phyloP scores from a whole-genome alignment of 2,113 vertebrate species.

The Leptobrachium ailaonicum region DNA sequence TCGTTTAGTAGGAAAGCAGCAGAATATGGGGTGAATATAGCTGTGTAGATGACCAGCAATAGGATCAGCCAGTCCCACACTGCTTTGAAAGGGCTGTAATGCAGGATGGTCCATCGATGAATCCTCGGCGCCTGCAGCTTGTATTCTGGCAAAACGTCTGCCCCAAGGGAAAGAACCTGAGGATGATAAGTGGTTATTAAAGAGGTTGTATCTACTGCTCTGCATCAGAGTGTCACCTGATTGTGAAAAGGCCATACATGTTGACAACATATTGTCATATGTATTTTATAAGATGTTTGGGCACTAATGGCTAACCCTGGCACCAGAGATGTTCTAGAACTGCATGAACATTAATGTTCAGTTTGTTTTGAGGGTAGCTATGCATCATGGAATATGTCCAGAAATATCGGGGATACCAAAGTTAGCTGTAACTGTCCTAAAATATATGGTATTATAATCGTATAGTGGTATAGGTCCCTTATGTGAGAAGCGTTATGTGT shows the following conservation, averaged over 20 bases:
- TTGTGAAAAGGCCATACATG: not conserved
- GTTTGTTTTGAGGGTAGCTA: too few relatives aligned
- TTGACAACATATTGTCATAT: too few relatives aligned
- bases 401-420: too few relatives aligned
- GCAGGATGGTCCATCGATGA: slow-evolving; percentile 94
- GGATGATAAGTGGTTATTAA: not conserved
- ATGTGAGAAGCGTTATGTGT: too few relatives aligned
- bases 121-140: slow-evolving; percentile 93
- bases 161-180: slow-evolving; percentile 92
- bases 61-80: slow-evolving; percentile 98
- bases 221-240: not conserved
- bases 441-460: too few relatives aligned
- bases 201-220: not conserved
- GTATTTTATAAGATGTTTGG: too few relatives aligned
- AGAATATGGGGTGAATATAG: slow-evolving; percentile 93
- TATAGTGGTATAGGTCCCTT: too few relatives aligned
- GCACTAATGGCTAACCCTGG: too few relatives aligned
- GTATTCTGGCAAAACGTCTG: slow-evolving; percentile 94
- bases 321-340: too few relatives aligned
- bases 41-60: slow-evolving; percentile 96
- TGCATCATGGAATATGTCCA: too few relatives aligned
- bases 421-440: too few relatives aligned
- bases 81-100: slow-evolving; percentile 98
- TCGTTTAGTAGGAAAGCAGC: slow-evolving; percentile 95
- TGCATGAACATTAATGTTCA: too few relatives aligned